Base-by-base conservation (phyloP, 2,888 invertebrate genomes). In the Fragum sueziense region DNA sequence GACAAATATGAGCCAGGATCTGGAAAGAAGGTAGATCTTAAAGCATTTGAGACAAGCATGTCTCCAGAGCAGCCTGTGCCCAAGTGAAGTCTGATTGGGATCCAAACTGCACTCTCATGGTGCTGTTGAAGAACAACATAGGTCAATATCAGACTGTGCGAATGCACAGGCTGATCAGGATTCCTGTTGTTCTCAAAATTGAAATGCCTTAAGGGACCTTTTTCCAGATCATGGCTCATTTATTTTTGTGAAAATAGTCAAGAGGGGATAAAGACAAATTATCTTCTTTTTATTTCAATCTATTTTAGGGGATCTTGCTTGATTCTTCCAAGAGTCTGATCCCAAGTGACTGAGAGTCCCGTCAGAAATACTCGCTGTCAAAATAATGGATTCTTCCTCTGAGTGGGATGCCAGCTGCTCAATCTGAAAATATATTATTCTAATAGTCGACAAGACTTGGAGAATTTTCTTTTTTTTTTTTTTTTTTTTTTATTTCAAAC, bases 301-400 rank as follows among this genome's bases (percentile, higher is more conserved):
- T 14, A 14, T 17, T 41, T 41, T 41, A 41, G 17, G 41, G 17
- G 11, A 41, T 9, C 41, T 14, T 41, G 41, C 41, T 41, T 17
- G 41, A 41, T 17, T 41, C 9, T 41, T 41, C 41, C 9, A 41
- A 14, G 17, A 41, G 7, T 7, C 52, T 20, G 41, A 47, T 14
- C 47, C 47, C 47, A 47, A 47, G n/a, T 47, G 61, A 27, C 25
- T 41, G 51, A 33, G 51, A 3, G 62, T 70, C 25, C 65, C 65
- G 29, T 78, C 78, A 25, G 62, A 29, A 7, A 74, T 29, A 57
- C 73, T 78, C 11, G 74, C 70, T 54, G 78, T 74, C 11, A 78
- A 31, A n/a, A 78, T 29, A 0, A 78, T 70, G 0, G 70, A 78
- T 37, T 78, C 78, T 52, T 78, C 78, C 34, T 74, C 70, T 47